These are phyloP conservation scores for Euzophera pinguis DNA, from an alignment of 2,888 invertebrate species.

Conservation along the genomic window DNA sequence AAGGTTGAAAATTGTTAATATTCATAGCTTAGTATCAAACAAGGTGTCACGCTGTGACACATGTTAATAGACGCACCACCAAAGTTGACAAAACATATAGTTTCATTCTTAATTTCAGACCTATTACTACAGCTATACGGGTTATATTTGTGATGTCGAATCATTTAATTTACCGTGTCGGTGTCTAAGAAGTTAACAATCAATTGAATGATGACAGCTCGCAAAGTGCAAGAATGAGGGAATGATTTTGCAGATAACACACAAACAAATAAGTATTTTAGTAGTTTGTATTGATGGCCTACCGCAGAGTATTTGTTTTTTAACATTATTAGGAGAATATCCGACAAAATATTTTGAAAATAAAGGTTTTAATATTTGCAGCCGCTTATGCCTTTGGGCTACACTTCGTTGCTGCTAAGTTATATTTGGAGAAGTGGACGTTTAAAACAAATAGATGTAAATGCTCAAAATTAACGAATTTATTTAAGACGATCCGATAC, in stretches of 20 bases:
- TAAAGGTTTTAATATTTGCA: too few species aligned
- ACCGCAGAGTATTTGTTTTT: too few species aligned
- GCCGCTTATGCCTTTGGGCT: too few species aligned
- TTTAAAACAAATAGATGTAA: too few species aligned
- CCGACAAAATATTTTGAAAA: too few species aligned
- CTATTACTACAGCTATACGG: not conserved
- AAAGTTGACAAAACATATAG: constrained; percentile 10
- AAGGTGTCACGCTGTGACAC: not conserved
- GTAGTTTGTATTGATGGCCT: not conserved
- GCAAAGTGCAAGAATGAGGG: constrained; percentile 1
- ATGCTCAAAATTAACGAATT: too few species aligned
- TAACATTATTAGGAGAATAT: too few species aligned
- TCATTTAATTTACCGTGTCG: not conserved
- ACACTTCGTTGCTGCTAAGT: too few species aligned
- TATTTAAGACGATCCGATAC: too few species aligned
- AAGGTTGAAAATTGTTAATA: constrained; percentile 23
- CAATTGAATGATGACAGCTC: constrained; percentile 2
- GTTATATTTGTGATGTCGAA: not conserved
- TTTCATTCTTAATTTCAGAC: constrained; percentile 2
- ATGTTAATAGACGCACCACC: constrained; percentile 5
- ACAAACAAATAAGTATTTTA: not conserved
- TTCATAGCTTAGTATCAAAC: constrained; percentile 14
- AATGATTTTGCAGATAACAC: constrained; percentile 4
- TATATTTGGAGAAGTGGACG: too few species aligned
- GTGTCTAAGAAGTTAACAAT: not conserved